Evolutionary conservation across 2,888 invertebrate species (phyloP), one percentile per base, ranked within the genome.

Genomic region (Salpingus planirostris): DNA sequence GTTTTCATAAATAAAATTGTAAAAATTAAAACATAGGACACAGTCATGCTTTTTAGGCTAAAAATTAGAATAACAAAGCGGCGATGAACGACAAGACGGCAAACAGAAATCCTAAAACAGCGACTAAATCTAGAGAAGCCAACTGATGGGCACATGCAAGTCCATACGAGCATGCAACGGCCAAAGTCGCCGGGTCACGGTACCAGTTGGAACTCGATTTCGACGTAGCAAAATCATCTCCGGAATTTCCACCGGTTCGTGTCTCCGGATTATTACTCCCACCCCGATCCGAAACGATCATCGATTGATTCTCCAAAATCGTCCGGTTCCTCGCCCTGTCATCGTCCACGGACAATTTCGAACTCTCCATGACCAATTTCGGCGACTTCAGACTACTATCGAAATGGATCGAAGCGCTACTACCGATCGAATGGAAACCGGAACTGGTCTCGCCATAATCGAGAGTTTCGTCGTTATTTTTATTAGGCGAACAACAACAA

Each of bases 121-220:
- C 78, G 67, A 82, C 71, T 66, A 80, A 70, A 68, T 85, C 84
- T 67, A 80, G 65, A 53, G 78, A 76, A 57, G 78, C 76, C 62
- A 83, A 66, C 64, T 78, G 76, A 60, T 77, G 76, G 48, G 74
- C 70, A 64, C 77, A 73, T 73, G 78, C 76, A 69, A 79, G 60
- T 59, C 80, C 78, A 69, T 80, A 79, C 56, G 80, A 74, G 69
- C 80, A 81, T 75, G 82, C 80, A 71, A 83, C 70, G 68, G 79
- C 73, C 68, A 81, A 65, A 60, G 75, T 74, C 69, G 78, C 67
- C 51, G 73, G 67, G 65, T 65, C 64, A 40, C 70, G 69, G 68
- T 72, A 73, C 75, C 75, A 76, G 65, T 67, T 57, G 43, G 40
- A 21, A 24, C 29, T 32, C 37, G 40, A 40, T 42, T 42, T 47